phyloP scores from a whole-genome alignment of 2,113 vertebrate genomes.

The Ornithorhynchus anatinus region DNA sequence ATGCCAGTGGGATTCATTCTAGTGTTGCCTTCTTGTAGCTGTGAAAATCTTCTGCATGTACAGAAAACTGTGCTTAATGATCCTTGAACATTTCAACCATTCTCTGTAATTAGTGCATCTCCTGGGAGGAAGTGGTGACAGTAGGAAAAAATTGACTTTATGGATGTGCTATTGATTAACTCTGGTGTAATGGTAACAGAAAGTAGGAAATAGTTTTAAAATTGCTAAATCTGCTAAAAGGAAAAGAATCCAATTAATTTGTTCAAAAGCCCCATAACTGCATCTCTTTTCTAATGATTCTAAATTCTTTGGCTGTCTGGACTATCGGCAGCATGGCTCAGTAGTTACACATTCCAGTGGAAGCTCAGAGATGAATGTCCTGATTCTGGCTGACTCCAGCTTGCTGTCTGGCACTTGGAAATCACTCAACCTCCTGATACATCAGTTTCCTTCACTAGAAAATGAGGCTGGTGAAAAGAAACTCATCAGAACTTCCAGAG shows the following conservation, averaged over 20 bases:
- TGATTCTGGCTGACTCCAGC: background rate
- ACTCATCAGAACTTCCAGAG: background rate
- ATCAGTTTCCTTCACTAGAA: background rate
- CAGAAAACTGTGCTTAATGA: constrained; percentile 26
- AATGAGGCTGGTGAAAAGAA: background rate
- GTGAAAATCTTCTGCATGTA: constrained; percentile 24
- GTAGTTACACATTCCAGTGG: background rate
- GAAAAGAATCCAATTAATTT: background rate
- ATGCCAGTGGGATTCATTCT: constrained; percentile 3
- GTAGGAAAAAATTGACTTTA: background rate
- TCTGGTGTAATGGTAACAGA: background rate
- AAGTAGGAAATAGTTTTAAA: constrained; percentile 6
- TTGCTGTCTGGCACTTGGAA: too few species aligned
- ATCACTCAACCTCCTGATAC: too few species aligned
- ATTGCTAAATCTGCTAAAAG: constrained; percentile 1
- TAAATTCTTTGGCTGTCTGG: background rate
- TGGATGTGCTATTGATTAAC: constrained; percentile 15
- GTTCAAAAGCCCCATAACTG: background rate
- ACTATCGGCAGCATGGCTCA: background rate
- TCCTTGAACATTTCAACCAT: constrained; percentile 36
- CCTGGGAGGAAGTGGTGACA: background rate
- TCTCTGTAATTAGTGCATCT: constrained; percentile 33
- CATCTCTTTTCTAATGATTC: background rate
- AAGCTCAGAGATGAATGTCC: background rate
- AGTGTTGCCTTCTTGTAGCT: constrained; percentile 18